phyloP scores from a whole-genome alignment of 2,888 invertebrate species.

The Epinotia ramella region DNA sequence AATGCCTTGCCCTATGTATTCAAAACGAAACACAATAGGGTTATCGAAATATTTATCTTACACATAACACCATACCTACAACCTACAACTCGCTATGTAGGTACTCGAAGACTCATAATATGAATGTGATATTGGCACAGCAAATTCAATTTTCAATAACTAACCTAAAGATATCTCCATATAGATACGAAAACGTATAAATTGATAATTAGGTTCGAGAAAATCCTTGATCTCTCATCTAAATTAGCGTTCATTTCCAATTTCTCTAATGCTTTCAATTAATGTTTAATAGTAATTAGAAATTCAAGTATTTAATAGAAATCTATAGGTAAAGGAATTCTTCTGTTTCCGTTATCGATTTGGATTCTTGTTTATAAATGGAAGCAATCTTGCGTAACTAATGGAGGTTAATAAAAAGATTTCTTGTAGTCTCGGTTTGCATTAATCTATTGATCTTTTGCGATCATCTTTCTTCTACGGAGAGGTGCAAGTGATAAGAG shows the following conservation, averaged over 20 bases:
- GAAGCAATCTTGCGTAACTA: conserved; percentile 39
- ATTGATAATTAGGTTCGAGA: background rate
- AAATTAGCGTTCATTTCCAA: background rate
- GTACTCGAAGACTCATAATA: background rate
- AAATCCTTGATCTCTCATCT: background rate
- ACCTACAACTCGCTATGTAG: too few species aligned
- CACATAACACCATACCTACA: too few species aligned
- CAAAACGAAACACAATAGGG: background rate
- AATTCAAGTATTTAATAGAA: background rate
- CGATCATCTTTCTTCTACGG: conserved; percentile 32
- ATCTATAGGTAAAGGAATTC: conserved; percentile 22
- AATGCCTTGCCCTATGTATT: background rate
- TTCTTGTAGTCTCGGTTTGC: conserved; percentile 37
- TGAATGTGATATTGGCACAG: background rate
- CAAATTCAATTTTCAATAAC: background rate
- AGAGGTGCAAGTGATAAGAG: conserved; percentile 11
- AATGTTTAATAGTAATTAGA: background rate
- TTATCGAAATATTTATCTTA: too few species aligned
- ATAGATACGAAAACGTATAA: background rate
- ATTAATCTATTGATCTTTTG: conserved; percentile 34
- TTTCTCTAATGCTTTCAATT: background rate
- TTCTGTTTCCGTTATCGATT: conserved; percentile 17
- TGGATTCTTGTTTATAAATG: conserved; percentile 27
- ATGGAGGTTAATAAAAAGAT: conserved; percentile 30
- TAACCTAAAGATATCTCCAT: background rate